Base-by-base conservation (phyloP, 2,888 invertebrate species). In the Stramonita haemastoma region DNA sequence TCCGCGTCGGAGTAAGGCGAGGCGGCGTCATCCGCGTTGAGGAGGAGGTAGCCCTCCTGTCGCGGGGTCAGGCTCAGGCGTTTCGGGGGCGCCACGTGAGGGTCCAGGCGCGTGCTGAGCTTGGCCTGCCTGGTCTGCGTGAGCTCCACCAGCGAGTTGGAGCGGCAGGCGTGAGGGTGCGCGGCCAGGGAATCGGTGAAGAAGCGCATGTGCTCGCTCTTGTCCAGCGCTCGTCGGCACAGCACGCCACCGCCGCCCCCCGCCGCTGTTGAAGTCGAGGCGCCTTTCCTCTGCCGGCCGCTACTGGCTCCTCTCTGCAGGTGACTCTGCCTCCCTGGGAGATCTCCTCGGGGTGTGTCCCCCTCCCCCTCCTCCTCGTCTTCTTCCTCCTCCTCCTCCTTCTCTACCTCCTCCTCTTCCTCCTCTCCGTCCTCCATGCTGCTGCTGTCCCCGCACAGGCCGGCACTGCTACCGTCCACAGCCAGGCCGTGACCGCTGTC, bases 101-200 rank as follows among this genome's bases (percentile, higher is more conserved):
- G n/a, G 46, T 73, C 29, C 66, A 83, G 89, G 73, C 29, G 32
- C 2, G 86, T 36, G 86, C 56, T 26, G 77, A 32, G 70, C 34
- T 26, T 73, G 36, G 83, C 89, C 34, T 92, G 91, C 86, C 92
- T 90, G 19, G 86, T 89, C 60, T 93, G 89, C 1, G 93, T 92
- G 36, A 94, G 91, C 83, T 94, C 94, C 19, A 93, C 93, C 57
- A 94, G 87, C 85, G 94, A 94, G 90, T 94, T 94, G 73, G 93
- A 93, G 89, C 89, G 91, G 46, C 46, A 88, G 34, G 91, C 85
- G n/a, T 86, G 60, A 11, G 89, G 83, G 19, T 89, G 89, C 19
- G 86, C 87, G 32, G 90, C 86, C 26, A 90, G 56, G 13, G 91
- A 90, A 79, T 90, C 90, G 13, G 90, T 88, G 88, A 91, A 91